A percentile compares a stretch with the other conserved stretches of the same genome.
Evolutionary conservation across 2,113 vertebrate species (phyloP).

Genomic region (Proteles cristata): DNA sequence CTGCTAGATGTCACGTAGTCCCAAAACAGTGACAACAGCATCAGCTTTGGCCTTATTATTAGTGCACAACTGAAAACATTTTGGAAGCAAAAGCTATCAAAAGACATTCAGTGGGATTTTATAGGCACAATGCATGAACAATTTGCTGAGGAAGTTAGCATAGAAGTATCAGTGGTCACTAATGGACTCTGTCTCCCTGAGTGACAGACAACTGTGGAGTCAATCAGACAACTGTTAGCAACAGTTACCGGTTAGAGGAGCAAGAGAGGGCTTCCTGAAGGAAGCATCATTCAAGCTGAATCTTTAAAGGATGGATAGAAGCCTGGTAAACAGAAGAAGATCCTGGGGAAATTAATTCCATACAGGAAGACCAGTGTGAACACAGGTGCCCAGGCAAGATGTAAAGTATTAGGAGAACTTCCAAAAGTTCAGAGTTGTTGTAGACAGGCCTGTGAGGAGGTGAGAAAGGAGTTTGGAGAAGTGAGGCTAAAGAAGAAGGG

Average conservation of each 20-base stretch:
- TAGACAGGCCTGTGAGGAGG: not conserved
- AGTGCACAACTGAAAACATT: constrained; percentile 61
- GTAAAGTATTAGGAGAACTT: not conserved
- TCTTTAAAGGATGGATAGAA: not conserved
- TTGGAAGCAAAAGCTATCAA: not conserved
- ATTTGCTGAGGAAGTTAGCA: not conserved
- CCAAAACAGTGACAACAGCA: constrained; percentile 54
- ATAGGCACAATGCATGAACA: not conserved
- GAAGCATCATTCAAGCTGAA: not conserved
- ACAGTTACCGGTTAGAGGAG: not conserved
- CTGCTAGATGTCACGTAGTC: constrained; percentile 62
- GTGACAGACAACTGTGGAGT: not conserved
- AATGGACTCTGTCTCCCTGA: not conserved
- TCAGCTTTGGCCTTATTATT: constrained; percentile 64
- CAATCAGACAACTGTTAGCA: not conserved
- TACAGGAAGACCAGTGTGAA: not conserved
- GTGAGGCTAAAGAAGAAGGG: not conserved
- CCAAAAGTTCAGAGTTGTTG: not conserved
- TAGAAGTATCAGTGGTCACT: not conserved
- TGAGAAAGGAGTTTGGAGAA: not conserved
- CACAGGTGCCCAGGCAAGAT: not conserved
- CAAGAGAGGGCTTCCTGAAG: not conserved
- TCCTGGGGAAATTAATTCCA: not conserved
- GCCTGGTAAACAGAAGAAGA: not conserved
- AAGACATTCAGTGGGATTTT: not conserved